Percentiles rank a stretch among this genome's conserved stretches.
These are phyloP conservation scores for Scaptodrosophila lebanonensis DNA, from an alignment of 1,140 invertebrate genomes.

Conservation along the genomic window DNA sequence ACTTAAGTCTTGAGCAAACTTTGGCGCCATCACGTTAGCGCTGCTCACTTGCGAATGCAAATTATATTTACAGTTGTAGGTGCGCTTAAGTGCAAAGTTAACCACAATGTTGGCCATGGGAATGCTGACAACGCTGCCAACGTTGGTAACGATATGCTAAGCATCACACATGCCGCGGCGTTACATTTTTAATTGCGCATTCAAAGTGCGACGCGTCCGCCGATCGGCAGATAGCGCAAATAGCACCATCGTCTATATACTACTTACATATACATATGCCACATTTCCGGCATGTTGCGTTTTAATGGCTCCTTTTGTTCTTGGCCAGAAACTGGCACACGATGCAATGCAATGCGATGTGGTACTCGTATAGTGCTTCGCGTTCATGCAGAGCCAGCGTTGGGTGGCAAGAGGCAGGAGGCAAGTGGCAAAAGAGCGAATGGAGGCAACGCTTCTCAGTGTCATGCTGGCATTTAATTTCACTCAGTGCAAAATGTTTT, in stretches of 20 bases:
- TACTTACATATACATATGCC: slow-evolving; percentile 34
- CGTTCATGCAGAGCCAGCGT: slow-evolving; percentile 7
- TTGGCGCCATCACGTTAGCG: slow-evolving; percentile 19
- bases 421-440: neutral
- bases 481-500: slow-evolving; percentile 71
- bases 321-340: slow-evolving; percentile 24
- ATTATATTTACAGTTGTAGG: slow-evolving; percentile 66
- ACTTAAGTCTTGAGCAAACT: no score
- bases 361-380: slow-evolving; percentile 14
- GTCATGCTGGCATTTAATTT: slow-evolving; percentile 74
- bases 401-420: neutral
- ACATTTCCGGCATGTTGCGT: slow-evolving; percentile 57
- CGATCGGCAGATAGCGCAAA: no score
- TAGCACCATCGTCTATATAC: slow-evolving; percentile 21
- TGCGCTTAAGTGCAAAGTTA: slow-evolving; percentile 66
- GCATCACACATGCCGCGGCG: no score
- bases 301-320: slow-evolving; percentile 61
- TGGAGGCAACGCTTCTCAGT: slow-evolving; percentile 58
- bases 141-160: no score
- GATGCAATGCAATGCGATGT: neutral
- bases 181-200: slow-evolving; percentile 70
- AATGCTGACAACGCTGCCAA: neutral
- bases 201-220: no score
- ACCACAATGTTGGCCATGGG: slow-evolving; percentile 46
- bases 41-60: slow-evolving; percentile 69